phyloP scores from a whole-genome alignment of 2,113 vertebrate genomes.

The Grammomys dolichurus region DNA sequence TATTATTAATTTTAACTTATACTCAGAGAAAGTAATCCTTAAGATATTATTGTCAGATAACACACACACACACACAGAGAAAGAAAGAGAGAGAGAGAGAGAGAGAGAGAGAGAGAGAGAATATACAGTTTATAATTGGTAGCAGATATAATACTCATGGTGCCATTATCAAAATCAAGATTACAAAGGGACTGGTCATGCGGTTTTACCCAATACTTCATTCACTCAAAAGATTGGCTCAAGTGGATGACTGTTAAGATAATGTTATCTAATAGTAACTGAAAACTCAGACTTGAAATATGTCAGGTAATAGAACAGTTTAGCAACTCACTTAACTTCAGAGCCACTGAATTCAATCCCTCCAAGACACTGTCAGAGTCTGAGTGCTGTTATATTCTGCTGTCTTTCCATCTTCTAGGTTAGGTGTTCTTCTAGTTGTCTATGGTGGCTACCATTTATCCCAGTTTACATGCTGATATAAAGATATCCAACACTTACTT shows the following conservation, averaged over 20 bases:
- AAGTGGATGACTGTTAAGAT: not conserved
- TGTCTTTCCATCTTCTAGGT: not conserved
- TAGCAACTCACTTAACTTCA: not conserved
- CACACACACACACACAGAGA: not conserved
- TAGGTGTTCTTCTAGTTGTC: not conserved
- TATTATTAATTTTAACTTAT: not conserved
- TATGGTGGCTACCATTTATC: not conserved
- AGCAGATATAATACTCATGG: not conserved
- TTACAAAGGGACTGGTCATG: not conserved
- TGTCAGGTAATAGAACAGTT: not conserved
- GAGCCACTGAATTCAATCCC: not conserved
- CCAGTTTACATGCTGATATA: not conserved
- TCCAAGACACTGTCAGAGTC: not conserved
- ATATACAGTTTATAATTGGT: not conserved
- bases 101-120: not conserved
- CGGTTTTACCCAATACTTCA: not conserved
- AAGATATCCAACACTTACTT: not conserved
- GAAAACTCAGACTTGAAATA: slow-evolving; percentile 30
- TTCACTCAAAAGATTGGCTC: not conserved
- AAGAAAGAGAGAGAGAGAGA: no score
- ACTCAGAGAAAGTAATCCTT: slow-evolving; percentile 30
- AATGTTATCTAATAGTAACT: slow-evolving; percentile 12
- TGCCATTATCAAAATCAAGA: not conserved
- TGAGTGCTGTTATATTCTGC: not conserved
- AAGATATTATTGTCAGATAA: not conserved